Evolutionary conservation across 2,888 invertebrate species (phyloP).

Genomic region (Auanema sp.): DNA sequence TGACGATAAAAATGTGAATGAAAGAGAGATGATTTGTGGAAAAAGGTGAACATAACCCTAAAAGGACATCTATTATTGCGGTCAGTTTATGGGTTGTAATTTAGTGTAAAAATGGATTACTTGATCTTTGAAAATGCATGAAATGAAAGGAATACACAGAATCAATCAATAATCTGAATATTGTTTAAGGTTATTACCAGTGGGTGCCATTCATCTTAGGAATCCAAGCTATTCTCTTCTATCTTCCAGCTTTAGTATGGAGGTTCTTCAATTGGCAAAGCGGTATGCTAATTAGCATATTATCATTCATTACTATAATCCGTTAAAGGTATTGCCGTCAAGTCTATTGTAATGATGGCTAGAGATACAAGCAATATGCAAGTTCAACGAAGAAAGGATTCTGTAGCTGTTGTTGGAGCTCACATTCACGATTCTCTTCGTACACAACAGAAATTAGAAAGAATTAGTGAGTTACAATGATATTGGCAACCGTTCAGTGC

Average conservation of each 20-base stretch:
- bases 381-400: conserved; percentile 23
- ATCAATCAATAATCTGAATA: conserved; percentile 8
- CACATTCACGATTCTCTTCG: conserved; percentile 68
- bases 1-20: too few relatives aligned
- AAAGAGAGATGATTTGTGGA: too few relatives aligned
- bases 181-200: conserved; percentile 64
- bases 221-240: conserved; percentile 68
- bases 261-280: conserved; percentile 66
- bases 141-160: neutral
- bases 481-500: too few relatives aligned
- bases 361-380: conserved; percentile 67
- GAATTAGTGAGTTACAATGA: conserved; percentile 16
- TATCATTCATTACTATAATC: neutral
- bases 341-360: conserved; percentile 65
- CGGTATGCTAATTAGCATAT: conserved; percentile 35
- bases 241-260: conserved; percentile 68
- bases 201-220: conserved; percentile 66
- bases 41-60: too few relatives aligned
- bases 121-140: neutral
- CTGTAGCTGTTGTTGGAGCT: conserved; percentile 65
- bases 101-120: too few relatives aligned
- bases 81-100: too few relatives aligned
- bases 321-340: conserved; percentile 30
- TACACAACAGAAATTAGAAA: conserved; percentile 65
- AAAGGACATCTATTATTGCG: too few relatives aligned